Evolutionary conservation across 2,113 vertebrate genomes (phyloP).

Genomic region (Albula glossodonta): DNA sequence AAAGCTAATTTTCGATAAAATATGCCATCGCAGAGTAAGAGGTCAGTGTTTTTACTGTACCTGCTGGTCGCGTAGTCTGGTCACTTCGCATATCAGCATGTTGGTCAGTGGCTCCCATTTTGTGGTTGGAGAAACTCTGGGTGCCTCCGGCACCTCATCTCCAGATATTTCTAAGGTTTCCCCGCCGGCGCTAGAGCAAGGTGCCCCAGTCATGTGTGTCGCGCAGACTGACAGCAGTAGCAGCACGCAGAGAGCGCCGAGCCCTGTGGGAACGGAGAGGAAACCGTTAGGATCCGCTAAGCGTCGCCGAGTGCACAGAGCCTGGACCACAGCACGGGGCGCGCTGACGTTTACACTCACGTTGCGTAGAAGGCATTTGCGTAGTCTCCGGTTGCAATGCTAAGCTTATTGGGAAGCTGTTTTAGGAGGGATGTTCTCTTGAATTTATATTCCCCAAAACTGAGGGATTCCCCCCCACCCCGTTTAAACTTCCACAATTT

Average conservation of each 20-base stretch:
- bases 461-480: background rate
- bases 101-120: conserved; percentile 36
- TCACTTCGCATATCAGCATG: background rate
- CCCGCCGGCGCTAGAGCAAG: background rate
- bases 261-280: background rate
- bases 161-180: conserved; percentile 50
- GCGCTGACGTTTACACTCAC: conserved; percentile 31
- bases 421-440: background rate
- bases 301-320: background rate
- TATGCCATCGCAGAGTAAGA: background rate
- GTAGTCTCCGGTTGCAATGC: background rate
- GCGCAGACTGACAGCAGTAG: conserved; percentile 33
- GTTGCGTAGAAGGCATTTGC: conserved; percentile 25
- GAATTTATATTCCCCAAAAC: conserved; percentile 30
- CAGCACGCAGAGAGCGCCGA: conserved; percentile 18
- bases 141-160: conserved; percentile 32
- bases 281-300: background rate
- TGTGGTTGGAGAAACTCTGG: background rate
- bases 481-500: background rate
- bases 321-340: background rate
- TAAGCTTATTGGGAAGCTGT: background rate
- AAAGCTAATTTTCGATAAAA: background rate
- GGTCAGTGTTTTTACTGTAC: conserved; percentile 39
- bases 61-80: conserved; percentile 35
- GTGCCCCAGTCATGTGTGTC: conserved; percentile 26